Base-by-base conservation (phyloP, 2,888 invertebrate genomes). In the Atrina japonica region DNA sequence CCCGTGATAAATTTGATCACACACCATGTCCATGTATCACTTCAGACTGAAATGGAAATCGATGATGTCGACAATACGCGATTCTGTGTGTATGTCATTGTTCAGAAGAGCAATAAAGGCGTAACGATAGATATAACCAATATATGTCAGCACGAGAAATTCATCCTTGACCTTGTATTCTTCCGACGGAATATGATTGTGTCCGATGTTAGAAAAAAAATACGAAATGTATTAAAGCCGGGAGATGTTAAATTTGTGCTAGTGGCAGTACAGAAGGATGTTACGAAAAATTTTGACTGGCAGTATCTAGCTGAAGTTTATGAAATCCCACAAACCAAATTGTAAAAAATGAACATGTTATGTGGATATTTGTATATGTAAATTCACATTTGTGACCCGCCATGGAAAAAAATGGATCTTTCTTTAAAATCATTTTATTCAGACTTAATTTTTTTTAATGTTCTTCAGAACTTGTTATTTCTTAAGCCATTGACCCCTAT, bases 61-160 rank as follows among this genome's bases (percentile, higher is more conserved):
- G 18, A 35, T 23, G 29, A 29, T 9, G 18, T 29, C 14, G 53
- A 64, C 35, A n/a, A 58, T 18, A 56, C 68, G 2, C 5, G 50
- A n/a, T 60, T 75, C 9, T 82, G 80, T 59, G 21, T 82, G 18
- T 50, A 50, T n/a, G 25, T 81, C 21, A 47, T 80, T 14, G 40
- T 55, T 43, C 64, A 56, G 21, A 73, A 76, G 2, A 75, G 76
- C 47, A 45, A 61, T n/a, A 52, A 63, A 16, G 83, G 83, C 2
- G 70, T 77, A 5, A 64, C 72, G 0, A 63, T 77, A 50, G 77
- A 78, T 41, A 73, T 61, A 23, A 60, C 68, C 5, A 83, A 77
- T 68, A 23, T 60, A 1, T 83, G 83, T 59, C 9, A 45, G 6
- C 50, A 43, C 14, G n/a, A 25, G 1, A 2, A 25, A 16, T 43